phyloP scores from a whole-genome alignment of 2,888 invertebrate species.

The Drosophila acutilabella region DNA sequence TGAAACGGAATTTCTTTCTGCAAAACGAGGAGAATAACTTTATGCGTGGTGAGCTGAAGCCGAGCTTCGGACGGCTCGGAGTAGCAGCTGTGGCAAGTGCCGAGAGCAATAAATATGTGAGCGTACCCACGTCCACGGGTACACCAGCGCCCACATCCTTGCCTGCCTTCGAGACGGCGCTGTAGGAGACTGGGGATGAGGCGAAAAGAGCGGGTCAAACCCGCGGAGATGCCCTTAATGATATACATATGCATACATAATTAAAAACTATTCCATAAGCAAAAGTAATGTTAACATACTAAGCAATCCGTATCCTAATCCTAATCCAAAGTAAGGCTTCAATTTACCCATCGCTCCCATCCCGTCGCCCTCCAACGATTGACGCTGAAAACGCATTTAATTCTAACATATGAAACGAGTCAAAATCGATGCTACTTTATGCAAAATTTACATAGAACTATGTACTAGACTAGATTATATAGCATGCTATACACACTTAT shows the following conservation, averaged over 20 bases:
- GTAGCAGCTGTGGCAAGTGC: constrained; percentile 2
- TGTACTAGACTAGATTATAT: constrained; percentile 20
- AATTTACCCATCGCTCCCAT: constrained; percentile 6
- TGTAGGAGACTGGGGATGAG: constrained; percentile 49
- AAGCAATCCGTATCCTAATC: constrained; percentile 55
- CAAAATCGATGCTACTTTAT: constrained; percentile 77
- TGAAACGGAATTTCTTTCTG: constrained; percentile 84
- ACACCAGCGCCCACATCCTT: constrained; percentile 51
- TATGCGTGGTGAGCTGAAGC: constrained; percentile 84
- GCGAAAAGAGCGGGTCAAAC: constrained; percentile 63
- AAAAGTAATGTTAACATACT: constrained; percentile 48
- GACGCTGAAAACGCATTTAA: constrained; percentile 69
- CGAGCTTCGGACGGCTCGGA: constrained; percentile 56
- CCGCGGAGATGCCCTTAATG: constrained; percentile 36
- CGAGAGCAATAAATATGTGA: constrained; percentile 54
- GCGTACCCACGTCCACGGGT: neutral
- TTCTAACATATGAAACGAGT: constrained; percentile 55
- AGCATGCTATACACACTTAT: constrained; percentile 27
- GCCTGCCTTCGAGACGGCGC: constrained; percentile 82
- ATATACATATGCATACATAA: constrained; percentile 40
- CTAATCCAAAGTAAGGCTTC: constrained; percentile 40
- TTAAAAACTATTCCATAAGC: constrained; percentile 67
- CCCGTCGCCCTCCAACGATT: constrained; percentile 6
- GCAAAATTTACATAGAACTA: constrained; percentile 65
- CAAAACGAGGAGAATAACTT: constrained; percentile 85